Evolutionary conservation across 2,797 vertebrate species (phyloP), one percentile per base, ranked within the genome.

Genomic region (Gadopsis marmoratus): DNA sequence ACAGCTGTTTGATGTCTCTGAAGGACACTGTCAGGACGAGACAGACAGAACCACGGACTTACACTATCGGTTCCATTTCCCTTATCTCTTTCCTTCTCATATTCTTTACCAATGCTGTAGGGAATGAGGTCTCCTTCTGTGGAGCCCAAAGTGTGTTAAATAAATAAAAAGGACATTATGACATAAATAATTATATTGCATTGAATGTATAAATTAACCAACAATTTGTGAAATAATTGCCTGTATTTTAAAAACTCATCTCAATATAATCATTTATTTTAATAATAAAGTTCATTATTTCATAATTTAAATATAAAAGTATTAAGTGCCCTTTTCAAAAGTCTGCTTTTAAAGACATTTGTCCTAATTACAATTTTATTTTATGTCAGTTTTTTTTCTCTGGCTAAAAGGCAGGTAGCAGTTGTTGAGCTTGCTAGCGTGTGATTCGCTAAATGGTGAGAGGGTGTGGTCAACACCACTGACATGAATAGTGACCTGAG

Each of bases 1-100:
- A 43, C 68, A 56, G 17, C 69, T 74, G 78, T 74, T 80, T 66
- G 69, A 71, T 58, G 45, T 53, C 63, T 68, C 17, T 31, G 55
- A 68, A 76, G 74, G 84, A 78, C 69, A 39, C 4, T 1, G 69
- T 54, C 29, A 67, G 53, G 26, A 31, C 45, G n/a, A 59, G 54
- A 67, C 19, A 35, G 14, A 55, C 47, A 48, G 39, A 1, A 1
- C 19, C 4, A 8, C 17, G 48, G 37, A 33, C 41, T 6, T 41
- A 45, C 17, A 41, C 45, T 1, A 4, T 5, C 35, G 48, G 29
- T 67, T n/a, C 10, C 12, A 26, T 59, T 61, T 56, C 19, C 47
- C 14, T 45, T 2, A 8, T 26, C 26, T 59, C 3, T 63, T 37
- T 82, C 35, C 26, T 56, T 72, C 43, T 62, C 14, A 13, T 58